Percentiles rank a stretch among this genome's conserved stretches.
Conservation (phyloP, 1,140 invertebrate species). For the Cotesia chilonis region DNA sequence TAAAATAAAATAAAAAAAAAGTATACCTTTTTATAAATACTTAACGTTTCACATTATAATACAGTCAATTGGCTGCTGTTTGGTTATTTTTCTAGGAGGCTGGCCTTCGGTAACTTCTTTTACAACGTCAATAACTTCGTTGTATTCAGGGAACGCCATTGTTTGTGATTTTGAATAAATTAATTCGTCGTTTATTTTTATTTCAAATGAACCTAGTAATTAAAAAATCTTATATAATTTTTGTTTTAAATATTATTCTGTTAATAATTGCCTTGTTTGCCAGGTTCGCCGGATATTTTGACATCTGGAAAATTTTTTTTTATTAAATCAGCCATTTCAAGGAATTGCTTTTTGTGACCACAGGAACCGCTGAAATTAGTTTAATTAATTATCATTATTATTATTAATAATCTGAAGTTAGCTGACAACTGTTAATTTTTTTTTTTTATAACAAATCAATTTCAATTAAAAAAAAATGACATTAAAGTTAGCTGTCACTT, state of each 20-base stretch:
- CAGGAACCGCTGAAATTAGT: slow-evolving; percentile 67
- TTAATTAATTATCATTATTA: neutral
- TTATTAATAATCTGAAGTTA: neutral
- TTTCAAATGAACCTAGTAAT: slow-evolving; percentile 72
- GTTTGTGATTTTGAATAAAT: slow-evolving; percentile 74
- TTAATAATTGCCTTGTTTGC: slow-evolving; percentile 65
- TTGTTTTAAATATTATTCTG: slow-evolving; percentile 27
- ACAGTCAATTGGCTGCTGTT: slow-evolving; percentile 69
- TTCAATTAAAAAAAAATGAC: neutral
- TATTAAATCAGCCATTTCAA: slow-evolving; percentile 68
- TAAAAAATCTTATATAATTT: slow-evolving; percentile 13
- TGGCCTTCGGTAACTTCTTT: slow-evolving; percentile 65
- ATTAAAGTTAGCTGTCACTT: too few relatives aligned
- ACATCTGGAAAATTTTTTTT: slow-evolving; percentile 66
- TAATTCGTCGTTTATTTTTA: slow-evolving; percentile 69
- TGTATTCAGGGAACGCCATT: slow-evolving; percentile 71
- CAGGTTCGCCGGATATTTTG: slow-evolving; percentile 66
- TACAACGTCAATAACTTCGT: slow-evolving; percentile 69
- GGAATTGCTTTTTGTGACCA: slow-evolving; percentile 71
- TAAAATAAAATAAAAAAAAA: slow-evolving; percentile 32
- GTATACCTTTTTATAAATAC: slow-evolving; percentile 6
- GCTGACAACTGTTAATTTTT: neutral
- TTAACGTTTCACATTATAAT: slow-evolving; percentile 56
- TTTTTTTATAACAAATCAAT: neutral
- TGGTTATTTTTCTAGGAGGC: slow-evolving; percentile 63